Percentiles rank a stretch among this genome's conserved stretches.
Evolutionary conservation across 1,140 invertebrate genomes (phyloP).

Genomic region (Drosophila setifemur): DNA sequence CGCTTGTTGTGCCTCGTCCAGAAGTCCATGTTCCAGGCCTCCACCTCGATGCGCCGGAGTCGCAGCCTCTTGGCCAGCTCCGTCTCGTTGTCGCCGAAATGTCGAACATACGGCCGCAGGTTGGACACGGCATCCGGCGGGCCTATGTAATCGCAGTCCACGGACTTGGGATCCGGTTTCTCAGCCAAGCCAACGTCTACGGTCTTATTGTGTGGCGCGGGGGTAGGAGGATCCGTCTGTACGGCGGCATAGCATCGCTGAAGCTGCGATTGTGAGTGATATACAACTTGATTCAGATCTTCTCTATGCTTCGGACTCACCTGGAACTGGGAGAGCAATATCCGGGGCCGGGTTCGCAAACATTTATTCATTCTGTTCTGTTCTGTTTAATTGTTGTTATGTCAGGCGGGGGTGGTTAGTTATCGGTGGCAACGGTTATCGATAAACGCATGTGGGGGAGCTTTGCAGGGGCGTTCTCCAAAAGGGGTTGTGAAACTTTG

Average conservation of each 20-base stretch:
- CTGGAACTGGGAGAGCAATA: constrained; percentile 5
- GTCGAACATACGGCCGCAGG: constrained; percentile 87
- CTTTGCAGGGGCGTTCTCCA: too few relatives aligned
- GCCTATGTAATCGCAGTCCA: constrained; percentile 85
- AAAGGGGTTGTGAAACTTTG: too few relatives aligned
- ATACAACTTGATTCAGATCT: background rate
- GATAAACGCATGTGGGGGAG: too few relatives aligned
- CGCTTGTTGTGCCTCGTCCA: constrained; percentile 90
- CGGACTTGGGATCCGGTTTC: constrained; percentile 69
- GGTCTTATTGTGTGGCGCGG: constrained; percentile 2
- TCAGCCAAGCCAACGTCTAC: constrained; percentile 42
- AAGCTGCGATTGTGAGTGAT: constrained; percentile 2
- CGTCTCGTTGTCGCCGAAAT: constrained; percentile 86
- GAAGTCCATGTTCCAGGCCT: constrained; percentile 92
- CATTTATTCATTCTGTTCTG: constrained; percentile 33
- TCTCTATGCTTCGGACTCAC: background rate
- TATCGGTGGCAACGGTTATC: too few relatives aligned
- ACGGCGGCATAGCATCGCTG: constrained; percentile 36
- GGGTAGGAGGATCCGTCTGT: constrained; percentile 14
- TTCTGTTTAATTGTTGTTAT: constrained; percentile 17
- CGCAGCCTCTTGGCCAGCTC: constrained; percentile 86
- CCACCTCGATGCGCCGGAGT: constrained; percentile 86
- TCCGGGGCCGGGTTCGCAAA: background rate
- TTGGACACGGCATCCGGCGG: constrained; percentile 91
- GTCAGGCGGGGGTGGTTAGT: constrained; percentile 14